Conservation (phyloP, 2,797 vertebrate genomes). For the Falco peregrinus region DNA sequence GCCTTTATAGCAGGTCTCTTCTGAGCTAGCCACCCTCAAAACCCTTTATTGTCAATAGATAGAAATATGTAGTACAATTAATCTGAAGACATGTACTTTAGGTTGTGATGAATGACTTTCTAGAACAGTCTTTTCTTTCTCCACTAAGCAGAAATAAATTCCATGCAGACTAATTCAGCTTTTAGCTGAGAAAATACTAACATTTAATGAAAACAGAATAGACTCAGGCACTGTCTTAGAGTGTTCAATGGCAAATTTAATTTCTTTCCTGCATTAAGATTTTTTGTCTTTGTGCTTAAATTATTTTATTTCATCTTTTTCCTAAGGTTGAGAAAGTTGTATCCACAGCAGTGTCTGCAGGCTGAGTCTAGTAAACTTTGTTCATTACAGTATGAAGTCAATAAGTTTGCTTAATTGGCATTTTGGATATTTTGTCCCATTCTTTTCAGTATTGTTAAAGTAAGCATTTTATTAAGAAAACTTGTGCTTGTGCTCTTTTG, state of each 20-base stretch:
- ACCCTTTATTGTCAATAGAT: background rate
- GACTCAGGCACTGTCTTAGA: background rate
- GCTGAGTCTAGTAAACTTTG: background rate
- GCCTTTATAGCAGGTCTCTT: background rate
- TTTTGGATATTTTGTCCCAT: background rate
- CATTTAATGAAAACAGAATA: background rate
- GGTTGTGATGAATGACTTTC: background rate
- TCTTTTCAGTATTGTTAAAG: background rate
- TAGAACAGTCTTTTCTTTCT: background rate
- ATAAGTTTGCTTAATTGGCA: background rate
- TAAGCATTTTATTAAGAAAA: background rate
- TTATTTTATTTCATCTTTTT: background rate
- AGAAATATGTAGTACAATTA: background rate
- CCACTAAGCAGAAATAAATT: background rate
- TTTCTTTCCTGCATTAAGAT: background rate
- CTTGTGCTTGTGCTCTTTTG: rapidly evolving
- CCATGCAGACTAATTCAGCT: background rate
- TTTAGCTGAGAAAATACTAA: background rate
- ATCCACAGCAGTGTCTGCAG: background rate
- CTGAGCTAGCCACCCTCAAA: background rate
- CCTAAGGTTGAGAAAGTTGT: background rate
- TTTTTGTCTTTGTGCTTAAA: background rate
- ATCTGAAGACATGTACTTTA: background rate
- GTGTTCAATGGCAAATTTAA: background rate
- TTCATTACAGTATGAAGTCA: background rate